Evolutionary conservation across 2,888 invertebrate genomes (phyloP).

Genomic region (Sisyra terminalis): DNA sequence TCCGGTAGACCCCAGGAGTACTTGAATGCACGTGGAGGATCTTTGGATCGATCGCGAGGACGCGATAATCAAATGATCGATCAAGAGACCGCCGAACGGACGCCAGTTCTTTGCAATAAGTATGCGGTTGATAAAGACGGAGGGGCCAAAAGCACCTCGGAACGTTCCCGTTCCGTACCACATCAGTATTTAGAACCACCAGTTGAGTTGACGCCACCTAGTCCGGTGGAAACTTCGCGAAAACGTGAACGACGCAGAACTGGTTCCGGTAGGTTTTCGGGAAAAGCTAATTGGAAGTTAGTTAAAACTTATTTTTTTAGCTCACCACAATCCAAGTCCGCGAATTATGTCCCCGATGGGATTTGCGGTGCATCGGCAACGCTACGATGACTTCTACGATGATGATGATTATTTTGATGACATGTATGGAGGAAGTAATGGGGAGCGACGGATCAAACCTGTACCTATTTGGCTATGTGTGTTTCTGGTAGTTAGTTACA

Average conservation of each 20-base stretch:
- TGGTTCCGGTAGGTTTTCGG: neutral
- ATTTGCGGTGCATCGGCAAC: slow-evolving; percentile 41
- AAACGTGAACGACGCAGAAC: neutral
- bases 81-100: slow-evolving; percentile 27
- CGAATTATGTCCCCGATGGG: slow-evolving; percentile 53
- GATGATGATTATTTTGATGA: slow-evolving; percentile 36
- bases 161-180: neutral
- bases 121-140: slow-evolving; percentile 42
- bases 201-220: neutral
- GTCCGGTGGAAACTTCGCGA: neutral
- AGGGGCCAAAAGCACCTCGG: slow-evolving; percentile 15
- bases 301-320: neutral
- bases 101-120: slow-evolving; percentile 51
- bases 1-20: neutral
- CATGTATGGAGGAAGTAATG: slow-evolving; percentile 14
- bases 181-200: no score
- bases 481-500: slow-evolving; percentile 75
- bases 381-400: slow-evolving; percentile 40
- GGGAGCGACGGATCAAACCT: slow-evolving; percentile 38
- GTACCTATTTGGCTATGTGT: slow-evolving; percentile 86
- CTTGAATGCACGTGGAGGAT: slow-evolving; percentile 17
- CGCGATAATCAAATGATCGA: slow-evolving; percentile 22
- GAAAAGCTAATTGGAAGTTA: no score
- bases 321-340: slow-evolving; percentile 26
- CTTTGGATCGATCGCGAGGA: slow-evolving; percentile 22